Evolutionary conservation across 2,797 vertebrate genomes (phyloP), one percentile per base, ranked within the genome.

Genomic region (Melanotaenia pygmaea): DNA sequence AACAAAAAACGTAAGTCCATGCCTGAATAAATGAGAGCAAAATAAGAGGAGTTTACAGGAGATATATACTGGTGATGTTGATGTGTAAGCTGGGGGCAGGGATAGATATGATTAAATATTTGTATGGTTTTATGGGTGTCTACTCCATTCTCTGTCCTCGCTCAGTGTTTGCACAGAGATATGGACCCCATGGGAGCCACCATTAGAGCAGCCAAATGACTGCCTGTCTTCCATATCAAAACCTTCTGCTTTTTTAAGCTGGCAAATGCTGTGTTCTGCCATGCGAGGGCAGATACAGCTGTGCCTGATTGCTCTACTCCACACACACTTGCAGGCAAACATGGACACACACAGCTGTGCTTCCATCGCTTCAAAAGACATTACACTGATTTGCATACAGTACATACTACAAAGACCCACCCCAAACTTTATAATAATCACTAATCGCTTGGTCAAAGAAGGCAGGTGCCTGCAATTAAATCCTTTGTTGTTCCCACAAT

Each of bases 131-230:
- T 89, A 89, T 75, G 85, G 64, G 67, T 83, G 76, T 69, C 70
- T 67, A 67, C 84, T 76, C 67, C 66, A 71, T 79, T 83, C 74
- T 78, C 77, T 84, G 43, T 45, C 51, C 80, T 74, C 12, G 20
- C 73, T 63, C 72, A 2, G 80, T 87, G 80, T 88, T 88, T 91
- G 84, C 87, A 88, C 85, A 89, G 70, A 83, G 69, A 92, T 88
- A 89, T 78, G 72, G 81, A 85, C 88, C 91, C 90, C 79, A 32
- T 74, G 89, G 89, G 91, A 91, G 84, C 74, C 69, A 50, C 85
- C 83, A 91, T 91, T 91, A 92, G 84, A 89, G 86, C 74, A 79
- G 88, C 87, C 90, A 91, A 92, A 91, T 83, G 84, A 87, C 84
- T 89, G 78, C 76, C 76, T 86, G 86, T 84, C 82, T 74, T 82